Evolutionary conservation across 2,888 invertebrate genomes (phyloP), one percentile per base, ranked within the genome.

Genomic region (Loripinus fragilis): DNA sequence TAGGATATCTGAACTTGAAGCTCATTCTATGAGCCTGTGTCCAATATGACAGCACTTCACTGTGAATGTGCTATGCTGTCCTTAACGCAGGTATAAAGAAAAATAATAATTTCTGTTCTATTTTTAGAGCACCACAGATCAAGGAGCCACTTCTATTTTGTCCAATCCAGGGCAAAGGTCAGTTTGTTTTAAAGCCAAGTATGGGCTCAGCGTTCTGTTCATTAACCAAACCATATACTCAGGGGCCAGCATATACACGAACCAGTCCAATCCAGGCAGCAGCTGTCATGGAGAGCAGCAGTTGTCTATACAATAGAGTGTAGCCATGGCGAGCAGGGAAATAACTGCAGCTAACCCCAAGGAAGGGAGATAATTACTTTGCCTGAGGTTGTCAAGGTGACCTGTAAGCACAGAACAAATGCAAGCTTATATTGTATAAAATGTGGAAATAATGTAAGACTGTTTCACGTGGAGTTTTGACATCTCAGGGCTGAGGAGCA

Each of bases 191-290:
- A 42, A 89, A 90, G 76, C 89, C 87, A n/a, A 91, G 90, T 76
- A 86, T 82, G 67, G 85, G 89, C 52, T 91, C 91, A 8, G 91
- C 91, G 42, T 91, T 91, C 75, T 90, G 88, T 78, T 88, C 90
- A 38, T 86, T 91, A 25, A 84, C 85, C 70, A 88, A 89, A 69
- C 80, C 80, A 23, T 89, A 87, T 74, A 72, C 83, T 77, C 85
- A 87, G 80, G 81, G 81, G 74, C 76, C 83, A 42, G 70, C 55
- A 67, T 76, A 69, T 74, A 60, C 60, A 25, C 30, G 60, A 60
- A 55, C 74, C 38, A 74, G 76, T 66, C 76, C 71, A n/a, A 71
- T 76, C 52, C 71, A 69, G 30, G 60, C 77, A 7, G 28, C 70
- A 12, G 73, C 75, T 38, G 66, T 83, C 15, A 80, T 80, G 65